Evolutionary conservation across 2,797 vertebrate species (phyloP).

Genomic region (Poeciliopsis paucimaculata): DNA sequence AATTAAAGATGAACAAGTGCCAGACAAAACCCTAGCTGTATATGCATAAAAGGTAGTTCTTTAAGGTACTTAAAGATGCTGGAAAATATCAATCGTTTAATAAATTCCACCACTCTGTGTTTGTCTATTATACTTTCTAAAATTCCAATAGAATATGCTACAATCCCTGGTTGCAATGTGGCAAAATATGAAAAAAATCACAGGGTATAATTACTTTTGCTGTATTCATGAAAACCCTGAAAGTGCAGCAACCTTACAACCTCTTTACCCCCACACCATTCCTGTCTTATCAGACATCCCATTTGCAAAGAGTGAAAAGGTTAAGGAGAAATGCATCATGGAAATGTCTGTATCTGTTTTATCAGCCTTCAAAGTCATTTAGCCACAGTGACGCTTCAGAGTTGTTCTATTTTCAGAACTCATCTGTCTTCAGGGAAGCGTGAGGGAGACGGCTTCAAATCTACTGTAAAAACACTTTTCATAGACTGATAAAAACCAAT

Average conservation of each 20-base stretch:
- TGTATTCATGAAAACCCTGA: constrained; percentile 33
- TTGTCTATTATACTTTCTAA: not conserved
- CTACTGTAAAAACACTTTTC: constrained; percentile 23
- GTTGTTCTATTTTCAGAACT: constrained; percentile 72
- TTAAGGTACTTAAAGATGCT: not conserved
- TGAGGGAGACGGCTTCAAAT: constrained; percentile 49
- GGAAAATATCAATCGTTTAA: not conserved
- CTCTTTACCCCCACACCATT: constrained; percentile 3
- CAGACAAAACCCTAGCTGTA: not conserved
- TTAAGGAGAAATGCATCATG: constrained; percentile 57
- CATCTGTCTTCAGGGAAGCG: constrained; percentile 55
- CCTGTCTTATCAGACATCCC: constrained; percentile 46
- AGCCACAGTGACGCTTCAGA: constrained; percentile 57
- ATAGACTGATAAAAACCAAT: constrained; percentile 15
- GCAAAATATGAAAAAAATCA: not conserved
- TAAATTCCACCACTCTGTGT: not conserved
- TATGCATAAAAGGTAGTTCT: not conserved
- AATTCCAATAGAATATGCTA: not conserved
- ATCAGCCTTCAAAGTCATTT: constrained; percentile 65
- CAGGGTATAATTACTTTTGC: not conserved
- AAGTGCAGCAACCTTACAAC: constrained; percentile 30
- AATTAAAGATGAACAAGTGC: not conserved
- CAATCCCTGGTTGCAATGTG: not conserved
- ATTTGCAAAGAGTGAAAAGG: constrained; percentile 51
- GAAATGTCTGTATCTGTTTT: constrained; percentile 62